A percentile compares a stretch with the other conserved stretches of the same genome.
Conservation (phyloP, 2,797 vertebrate species). For the Ciconia nigra region DNA sequence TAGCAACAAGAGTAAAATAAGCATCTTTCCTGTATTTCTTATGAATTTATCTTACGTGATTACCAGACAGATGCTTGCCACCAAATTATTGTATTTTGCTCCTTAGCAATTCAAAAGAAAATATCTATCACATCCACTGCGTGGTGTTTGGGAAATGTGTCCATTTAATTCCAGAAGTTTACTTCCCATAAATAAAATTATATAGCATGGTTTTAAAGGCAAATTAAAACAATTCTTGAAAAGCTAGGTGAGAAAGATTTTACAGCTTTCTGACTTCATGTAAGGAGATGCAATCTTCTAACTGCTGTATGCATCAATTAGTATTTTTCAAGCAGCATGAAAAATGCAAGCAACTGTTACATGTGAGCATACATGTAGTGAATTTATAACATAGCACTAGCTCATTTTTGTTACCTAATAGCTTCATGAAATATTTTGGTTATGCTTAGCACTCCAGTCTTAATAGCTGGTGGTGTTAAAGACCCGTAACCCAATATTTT, state of each 20-base stretch:
- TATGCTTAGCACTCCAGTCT: background rate
- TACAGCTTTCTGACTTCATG: background rate
- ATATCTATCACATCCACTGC: background rate
- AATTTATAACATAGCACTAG: background rate
- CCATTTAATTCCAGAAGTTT: slow-evolving; percentile 49
- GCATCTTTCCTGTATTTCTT: slow-evolving; percentile 58
- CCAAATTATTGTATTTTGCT: slow-evolving; percentile 56
- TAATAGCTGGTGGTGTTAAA: slow-evolving; percentile 4
- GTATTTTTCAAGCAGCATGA: slow-evolving; percentile 18
- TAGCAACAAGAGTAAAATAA: slow-evolving; percentile 68
- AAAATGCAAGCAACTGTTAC: background rate
- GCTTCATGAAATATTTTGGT: slow-evolving; percentile 12
- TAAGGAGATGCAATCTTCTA: background rate
- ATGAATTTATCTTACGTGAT: slow-evolving; percentile 64
- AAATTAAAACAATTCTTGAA: slow-evolving; percentile 35
- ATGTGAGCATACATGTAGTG: background rate
- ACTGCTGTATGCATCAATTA: background rate
- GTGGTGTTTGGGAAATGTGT: background rate
- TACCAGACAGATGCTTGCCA: slow-evolving; percentile 52
- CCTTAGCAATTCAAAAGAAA: slow-evolving; percentile 45
- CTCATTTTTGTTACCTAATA: background rate
- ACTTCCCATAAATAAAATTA: slow-evolving; percentile 56
- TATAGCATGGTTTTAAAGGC: background rate
- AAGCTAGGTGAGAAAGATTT: background rate
- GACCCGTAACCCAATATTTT: background rate